Evolutionary conservation across 2,888 invertebrate species (phyloP), one percentile per base, ranked within the genome.

Genomic region (Drosophila incognita): DNA sequence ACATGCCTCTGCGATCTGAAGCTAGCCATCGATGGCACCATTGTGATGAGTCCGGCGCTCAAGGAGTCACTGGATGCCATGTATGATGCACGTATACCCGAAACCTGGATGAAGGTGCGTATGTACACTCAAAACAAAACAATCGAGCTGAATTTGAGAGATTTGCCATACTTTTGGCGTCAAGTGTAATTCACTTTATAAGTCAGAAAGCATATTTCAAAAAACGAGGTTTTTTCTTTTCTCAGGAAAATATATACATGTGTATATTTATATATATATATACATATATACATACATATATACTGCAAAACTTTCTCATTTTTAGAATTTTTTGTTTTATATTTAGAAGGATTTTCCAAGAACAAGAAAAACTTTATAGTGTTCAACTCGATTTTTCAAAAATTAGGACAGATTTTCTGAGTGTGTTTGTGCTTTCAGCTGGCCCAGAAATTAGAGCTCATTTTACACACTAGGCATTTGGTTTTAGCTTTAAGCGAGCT

Each of bases 11-110:
- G 95, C 63, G 98, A 99, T 93, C 94, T 99, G 58, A 98, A 98
- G 92, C 94, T 99, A 75, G 99, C 99, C 18, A 99, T 99, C 76
- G 99, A 99, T 90, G 99, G 99, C 38, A 99, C 98, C 0, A 99
- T 99, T 83, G 97, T 99, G 33, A 99, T 99, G 99, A 98, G 98
- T 90, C 97, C 98, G 91, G 96, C 95, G 29, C 94, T 99, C 36
- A 94, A 97, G 72, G 97, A 97, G 82, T 97, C 98, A 0, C 94
- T 99, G 40, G 98, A 99, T 92, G 97, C 98, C 18, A 99, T 99
- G 98, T 99, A 98, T 91, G 99, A 99, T 92, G 99, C 99, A 2
- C 95, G 98, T 74, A 97, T 99, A 79, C 99, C 99, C 0, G 96
- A 96, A 70, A 95, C 95, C 71, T 99, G 99, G 99, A 95, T 96